These are phyloP conservation scores for Meloidogyne floridensis DNA, from an alignment of 1,140 invertebrate species.

Conservation along the genomic window DNA sequence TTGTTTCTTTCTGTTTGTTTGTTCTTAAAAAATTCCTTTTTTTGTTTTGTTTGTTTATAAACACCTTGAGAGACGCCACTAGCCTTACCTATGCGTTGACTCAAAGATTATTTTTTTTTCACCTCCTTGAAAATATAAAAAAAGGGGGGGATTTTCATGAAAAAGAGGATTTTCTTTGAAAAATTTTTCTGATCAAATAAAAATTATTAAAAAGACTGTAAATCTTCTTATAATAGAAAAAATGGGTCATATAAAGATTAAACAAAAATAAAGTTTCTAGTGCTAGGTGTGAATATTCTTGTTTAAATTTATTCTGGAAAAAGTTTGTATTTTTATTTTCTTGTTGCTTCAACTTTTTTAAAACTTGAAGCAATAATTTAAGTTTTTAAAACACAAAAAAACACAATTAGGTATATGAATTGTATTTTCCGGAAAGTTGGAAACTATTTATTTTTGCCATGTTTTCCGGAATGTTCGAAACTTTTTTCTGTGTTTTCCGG, in stretches of 20 bases:
- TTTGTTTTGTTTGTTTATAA: not conserved
- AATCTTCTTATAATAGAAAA: not conserved
- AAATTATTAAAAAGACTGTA: not conserved
- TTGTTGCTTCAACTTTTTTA: not conserved
- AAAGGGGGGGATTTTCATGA: not conserved
- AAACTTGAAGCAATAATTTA: not conserved
- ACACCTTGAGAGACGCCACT: not conserved
- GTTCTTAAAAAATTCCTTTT: constrained; percentile 9
- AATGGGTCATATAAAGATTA: not conserved
- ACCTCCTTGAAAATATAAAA: not conserved
- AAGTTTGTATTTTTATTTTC: not conserved
- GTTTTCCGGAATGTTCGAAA: not conserved
- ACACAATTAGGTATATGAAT: not conserved
- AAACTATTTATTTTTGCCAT: not conserved
- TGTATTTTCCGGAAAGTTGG: not conserved
- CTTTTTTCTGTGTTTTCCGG: too few relatives aligned
- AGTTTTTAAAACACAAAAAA: not conserved
- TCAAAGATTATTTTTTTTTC: not conserved
- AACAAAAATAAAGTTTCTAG: too few relatives aligned
- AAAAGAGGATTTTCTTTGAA: not conserved
- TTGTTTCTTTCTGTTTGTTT: not conserved
- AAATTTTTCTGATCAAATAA: not conserved
- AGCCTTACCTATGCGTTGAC: not conserved
- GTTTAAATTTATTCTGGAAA: too few relatives aligned
- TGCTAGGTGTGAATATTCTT: too few relatives aligned